Evolutionary conservation across 2,797 vertebrate species (phyloP).

Genomic region (Arctocebus calabarensis): DNA sequence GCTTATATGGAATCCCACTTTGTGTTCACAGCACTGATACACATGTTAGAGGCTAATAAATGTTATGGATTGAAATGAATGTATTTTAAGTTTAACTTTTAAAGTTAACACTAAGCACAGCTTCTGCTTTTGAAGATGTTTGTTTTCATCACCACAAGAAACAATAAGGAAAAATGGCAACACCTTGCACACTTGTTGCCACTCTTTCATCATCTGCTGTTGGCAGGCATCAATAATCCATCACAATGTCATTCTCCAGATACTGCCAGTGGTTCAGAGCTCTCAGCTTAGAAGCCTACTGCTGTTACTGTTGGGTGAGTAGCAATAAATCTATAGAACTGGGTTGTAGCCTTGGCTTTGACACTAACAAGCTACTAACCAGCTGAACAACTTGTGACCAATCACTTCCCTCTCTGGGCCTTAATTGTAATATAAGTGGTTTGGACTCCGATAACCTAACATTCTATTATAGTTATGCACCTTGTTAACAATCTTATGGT

Average conservation of each 20-base stretch:
- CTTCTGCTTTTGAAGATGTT: not conserved
- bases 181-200: not conserved
- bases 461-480: not conserved
- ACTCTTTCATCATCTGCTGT: not conserved
- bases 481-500: not conserved
- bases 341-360: not conserved
- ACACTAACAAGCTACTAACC: not conserved
- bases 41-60: not conserved
- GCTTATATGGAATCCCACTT: not conserved
- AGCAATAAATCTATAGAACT: not conserved
- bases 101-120: not conserved
- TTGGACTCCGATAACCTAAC: not conserved
- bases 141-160: not conserved
- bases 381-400: not conserved
- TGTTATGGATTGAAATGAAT: not conserved
- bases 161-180: not conserved
- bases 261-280: not conserved
- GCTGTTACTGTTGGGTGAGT: not conserved
- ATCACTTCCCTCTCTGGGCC: not conserved
- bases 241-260: not conserved
- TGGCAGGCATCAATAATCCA: slow-evolving; percentile 50
- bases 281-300: not conserved
- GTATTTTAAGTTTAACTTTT: not conserved
- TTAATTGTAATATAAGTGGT: not conserved
- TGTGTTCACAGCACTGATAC: not conserved